A percentile compares a stretch with the other conserved stretches of the same genome.
These are phyloP conservation scores for Dicycla oo DNA, from an alignment of 2,888 invertebrate genomes.

Conservation along the genomic window DNA sequence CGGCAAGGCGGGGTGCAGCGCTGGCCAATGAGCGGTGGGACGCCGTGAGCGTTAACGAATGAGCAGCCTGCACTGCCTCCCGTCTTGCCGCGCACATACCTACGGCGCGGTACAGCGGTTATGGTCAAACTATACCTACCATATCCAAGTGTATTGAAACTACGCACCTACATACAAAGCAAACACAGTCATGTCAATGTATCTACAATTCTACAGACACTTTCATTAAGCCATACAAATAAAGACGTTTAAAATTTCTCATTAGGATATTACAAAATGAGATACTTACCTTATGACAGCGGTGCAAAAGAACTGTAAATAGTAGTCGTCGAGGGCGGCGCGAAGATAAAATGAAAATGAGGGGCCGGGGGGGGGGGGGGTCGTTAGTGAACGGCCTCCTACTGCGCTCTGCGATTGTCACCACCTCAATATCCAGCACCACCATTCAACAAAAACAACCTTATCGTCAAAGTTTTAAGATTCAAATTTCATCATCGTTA, in stretches of 20 bases:
- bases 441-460: slow-evolving; percentile 68
- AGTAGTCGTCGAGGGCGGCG: slow-evolving; percentile 75
- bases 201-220: slow-evolving; percentile 26
- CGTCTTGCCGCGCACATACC: too few species aligned
- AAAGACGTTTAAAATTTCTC: slow-evolving; percentile 65
- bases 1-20: too few species aligned
- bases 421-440: slow-evolving; percentile 80
- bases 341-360: slow-evolving; percentile 86
- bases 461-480: slow-evolving; percentile 68
- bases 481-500: slow-evolving; percentile 60
- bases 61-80: too few species aligned
- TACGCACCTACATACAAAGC: neutral
- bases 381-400: slow-evolving; percentile 84
- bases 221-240: slow-evolving; percentile 54
- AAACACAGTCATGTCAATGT: slow-evolving; percentile 15
- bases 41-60: too few species aligned
- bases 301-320: slow-evolving; percentile 81
- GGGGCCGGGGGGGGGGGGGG: slow-evolving; percentile 79
- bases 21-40: too few species aligned
- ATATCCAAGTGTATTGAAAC: neutral
- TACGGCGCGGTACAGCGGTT: too few species aligned
- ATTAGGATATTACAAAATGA: slow-evolving; percentile 79
- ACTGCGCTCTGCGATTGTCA: slow-evolving; percentile 84
- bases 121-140: too few species aligned
- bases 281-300: slow-evolving; percentile 75